A percentile compares a stretch with the other conserved stretches of the same genome.
Conservation (phyloP, 2,797 vertebrate species). For the Caiman crocodilus region DNA sequence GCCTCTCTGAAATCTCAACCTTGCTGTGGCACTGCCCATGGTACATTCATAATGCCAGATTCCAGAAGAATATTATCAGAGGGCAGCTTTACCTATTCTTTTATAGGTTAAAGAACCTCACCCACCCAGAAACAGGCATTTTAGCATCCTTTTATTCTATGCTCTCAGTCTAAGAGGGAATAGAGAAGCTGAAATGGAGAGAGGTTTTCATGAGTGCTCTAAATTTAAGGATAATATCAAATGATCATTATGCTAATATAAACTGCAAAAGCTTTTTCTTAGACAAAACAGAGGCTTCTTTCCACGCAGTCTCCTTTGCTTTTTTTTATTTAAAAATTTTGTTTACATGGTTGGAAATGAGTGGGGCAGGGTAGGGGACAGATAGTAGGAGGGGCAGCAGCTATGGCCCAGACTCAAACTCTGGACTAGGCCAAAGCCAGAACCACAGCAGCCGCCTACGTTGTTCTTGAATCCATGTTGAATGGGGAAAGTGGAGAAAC, state of each 20-base stretch:
- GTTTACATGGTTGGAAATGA: background rate
- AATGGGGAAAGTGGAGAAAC: too few relatives aligned
- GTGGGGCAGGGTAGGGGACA: too few relatives aligned
- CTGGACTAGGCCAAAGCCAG: too few relatives aligned
- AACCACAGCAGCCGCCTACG: too few relatives aligned
- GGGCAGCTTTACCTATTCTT: background rate
- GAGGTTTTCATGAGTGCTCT: background rate
- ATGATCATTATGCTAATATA: background rate
- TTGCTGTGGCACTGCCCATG: background rate
- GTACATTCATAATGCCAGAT: background rate
- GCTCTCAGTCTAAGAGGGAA: background rate
- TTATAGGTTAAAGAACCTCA: too few relatives aligned
- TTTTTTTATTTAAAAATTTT: background rate
- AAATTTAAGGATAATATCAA: background rate
- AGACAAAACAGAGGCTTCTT: background rate
- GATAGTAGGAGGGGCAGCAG: too few relatives aligned
- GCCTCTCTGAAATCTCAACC: background rate
- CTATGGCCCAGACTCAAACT: too few relatives aligned
- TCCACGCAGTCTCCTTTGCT: background rate
- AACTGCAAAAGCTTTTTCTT: background rate
- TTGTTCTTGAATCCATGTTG: too few relatives aligned
- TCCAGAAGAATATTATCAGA: background rate
- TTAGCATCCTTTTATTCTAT: background rate
- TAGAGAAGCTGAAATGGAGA: background rate
- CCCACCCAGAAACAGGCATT: background rate